Percentiles rank a stretch among this genome's conserved stretches.
Conservation (phyloP, 2,888 invertebrate genomes). For the Leptinotarsa haldemani region DNA sequence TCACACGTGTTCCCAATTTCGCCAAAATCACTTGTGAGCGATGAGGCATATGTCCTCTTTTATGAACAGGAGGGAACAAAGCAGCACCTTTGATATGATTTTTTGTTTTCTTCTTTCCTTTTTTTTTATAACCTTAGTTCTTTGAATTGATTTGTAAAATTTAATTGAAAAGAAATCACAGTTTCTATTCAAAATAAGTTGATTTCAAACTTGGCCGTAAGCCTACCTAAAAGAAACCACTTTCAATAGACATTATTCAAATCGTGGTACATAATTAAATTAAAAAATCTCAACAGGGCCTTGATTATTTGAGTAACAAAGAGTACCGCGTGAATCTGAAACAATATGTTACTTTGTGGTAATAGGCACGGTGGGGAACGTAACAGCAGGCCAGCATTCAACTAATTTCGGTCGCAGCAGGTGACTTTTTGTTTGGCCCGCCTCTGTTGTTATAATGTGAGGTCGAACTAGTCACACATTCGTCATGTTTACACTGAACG, state of each 20-base stretch:
- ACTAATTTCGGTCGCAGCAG: slow-evolving; percentile 61
- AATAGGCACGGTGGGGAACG: slow-evolving; percentile 58
- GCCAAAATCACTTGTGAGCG: too few relatives aligned
- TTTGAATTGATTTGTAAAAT: too few relatives aligned
- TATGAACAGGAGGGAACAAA: too few relatives aligned
- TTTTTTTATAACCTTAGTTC: too few relatives aligned
- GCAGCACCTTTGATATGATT: too few relatives aligned
- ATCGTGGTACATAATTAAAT: slow-evolving; percentile 57
- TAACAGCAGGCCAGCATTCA: slow-evolving; percentile 61
- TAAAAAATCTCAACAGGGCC: slow-evolving; percentile 60
- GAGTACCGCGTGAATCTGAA: slow-evolving; percentile 61
- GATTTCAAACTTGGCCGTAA: too few relatives aligned
- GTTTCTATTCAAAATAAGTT: too few relatives aligned
- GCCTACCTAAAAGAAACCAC: neutral
- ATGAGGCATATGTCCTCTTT: too few relatives aligned
- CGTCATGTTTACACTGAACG: slow-evolving; percentile 57
- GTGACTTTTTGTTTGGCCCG: slow-evolving; percentile 54
- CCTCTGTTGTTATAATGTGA: slow-evolving; percentile 57
- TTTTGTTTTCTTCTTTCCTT: too few relatives aligned
- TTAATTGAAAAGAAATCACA: too few relatives aligned
- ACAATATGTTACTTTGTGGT: slow-evolving; percentile 66
- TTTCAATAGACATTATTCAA: slow-evolving; percentile 33
- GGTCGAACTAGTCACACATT: slow-evolving; percentile 55
- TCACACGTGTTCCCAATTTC: too few relatives aligned
- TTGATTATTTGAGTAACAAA: slow-evolving; percentile 59